Conservation (phyloP, 2,888 invertebrate genomes). For the Cephus rjabovi region DNA sequence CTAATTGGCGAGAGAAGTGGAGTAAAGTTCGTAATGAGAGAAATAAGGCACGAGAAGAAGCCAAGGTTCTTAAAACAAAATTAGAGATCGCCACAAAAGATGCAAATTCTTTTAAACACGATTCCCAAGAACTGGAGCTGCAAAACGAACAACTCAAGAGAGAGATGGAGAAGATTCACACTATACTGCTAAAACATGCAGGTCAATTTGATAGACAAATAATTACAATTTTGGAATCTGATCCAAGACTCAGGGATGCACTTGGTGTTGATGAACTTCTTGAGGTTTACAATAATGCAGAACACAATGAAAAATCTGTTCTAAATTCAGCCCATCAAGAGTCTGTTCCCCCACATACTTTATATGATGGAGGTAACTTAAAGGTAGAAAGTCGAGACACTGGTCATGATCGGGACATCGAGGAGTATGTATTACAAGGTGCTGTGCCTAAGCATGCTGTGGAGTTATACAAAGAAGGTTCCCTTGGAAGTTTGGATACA, state of each 20-base stretch:
- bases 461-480: constrained; percentile 66
- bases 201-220: constrained; percentile 74
- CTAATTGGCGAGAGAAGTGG: constrained; percentile 97
- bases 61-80: constrained; percentile 83
- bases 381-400: constrained; percentile 32
- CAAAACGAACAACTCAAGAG: constrained; percentile 82
- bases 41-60: constrained; percentile 92
- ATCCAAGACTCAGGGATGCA: constrained; percentile 55
- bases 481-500: constrained; percentile 54
- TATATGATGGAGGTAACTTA: constrained; percentile 38
- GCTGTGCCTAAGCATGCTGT: constrained; percentile 73
- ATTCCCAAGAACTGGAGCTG: constrained; percentile 81
- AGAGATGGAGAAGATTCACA: constrained; percentile 84
- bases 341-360: constrained; percentile 34
- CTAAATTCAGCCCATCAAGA: constrained; percentile 32
- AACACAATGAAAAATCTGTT: constrained; percentile 35
- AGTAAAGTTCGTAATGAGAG: constrained; percentile 92
- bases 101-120: constrained; percentile 77
- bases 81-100: constrained; percentile 85
- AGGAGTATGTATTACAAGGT: constrained; percentile 75
- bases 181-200: constrained; percentile 76
- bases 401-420: constrained; percentile 63
- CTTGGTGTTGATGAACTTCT: constrained; percentile 53
- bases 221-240: constrained; percentile 57
- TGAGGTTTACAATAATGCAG: constrained; percentile 53